phyloP scores from a whole-genome alignment of 2,888 invertebrate genomes.

The Timema podura region DNA sequence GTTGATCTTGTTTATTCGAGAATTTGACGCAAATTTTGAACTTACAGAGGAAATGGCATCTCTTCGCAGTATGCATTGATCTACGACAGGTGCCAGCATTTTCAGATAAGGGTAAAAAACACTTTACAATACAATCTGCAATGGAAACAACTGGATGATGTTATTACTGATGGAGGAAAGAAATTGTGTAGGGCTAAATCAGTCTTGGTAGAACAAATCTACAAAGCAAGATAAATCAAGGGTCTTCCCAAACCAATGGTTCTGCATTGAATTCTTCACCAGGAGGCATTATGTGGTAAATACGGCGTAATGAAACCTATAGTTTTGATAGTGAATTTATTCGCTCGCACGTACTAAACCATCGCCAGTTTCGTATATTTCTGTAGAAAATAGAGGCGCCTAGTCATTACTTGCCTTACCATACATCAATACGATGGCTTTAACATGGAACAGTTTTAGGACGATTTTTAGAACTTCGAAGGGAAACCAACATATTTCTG shows the following conservation, averaged over 20 bases:
- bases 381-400: background rate
- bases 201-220: background rate
- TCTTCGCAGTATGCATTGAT: constrained; percentile 16
- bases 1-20: background rate
- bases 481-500: background rate
- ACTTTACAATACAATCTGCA: background rate
- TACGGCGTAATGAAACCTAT: background rate
- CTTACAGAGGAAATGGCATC: constrained; percentile 2
- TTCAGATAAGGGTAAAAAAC: constrained; percentile 11
- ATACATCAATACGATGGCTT: background rate
- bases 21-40: constrained; percentile 4
- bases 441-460: background rate
- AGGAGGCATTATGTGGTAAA: background rate
- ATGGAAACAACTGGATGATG: background rate
- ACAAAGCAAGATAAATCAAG: background rate
- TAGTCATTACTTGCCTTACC: constrained; percentile 4
- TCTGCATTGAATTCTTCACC: constrained; percentile 1
- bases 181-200: background rate
- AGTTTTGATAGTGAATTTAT: constrained; percentile 4
- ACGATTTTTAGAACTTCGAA: background rate
- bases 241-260: constrained; percentile 1
- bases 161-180: constrained; percentile 1
- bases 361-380: background rate
- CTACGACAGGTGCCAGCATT: background rate
- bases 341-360: background rate